Evolutionary conservation across 1,140 invertebrate genomes (phyloP), one percentile per base, ranked within the genome.

Genomic region (Cepaea nemoralis): DNA sequence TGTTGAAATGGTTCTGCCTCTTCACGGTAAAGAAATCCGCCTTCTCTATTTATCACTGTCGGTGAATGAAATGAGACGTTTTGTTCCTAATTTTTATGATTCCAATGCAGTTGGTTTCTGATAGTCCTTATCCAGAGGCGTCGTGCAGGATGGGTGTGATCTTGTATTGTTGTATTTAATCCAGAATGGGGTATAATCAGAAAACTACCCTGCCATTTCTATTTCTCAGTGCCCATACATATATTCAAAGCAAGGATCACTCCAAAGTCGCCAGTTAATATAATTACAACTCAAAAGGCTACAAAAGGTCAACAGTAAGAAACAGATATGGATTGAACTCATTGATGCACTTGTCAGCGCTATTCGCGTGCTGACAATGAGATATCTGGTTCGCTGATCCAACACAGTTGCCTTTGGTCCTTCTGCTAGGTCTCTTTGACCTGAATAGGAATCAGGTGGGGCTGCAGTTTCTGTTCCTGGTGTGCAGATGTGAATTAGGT

Each of bases 1-100:
- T 63, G n/a, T 5, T 63, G 59, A 63, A 63, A 63, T 63, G 59
- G 59, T 63, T 55, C 50, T 55, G 50, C 22, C 50, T 55, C 8
- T 55, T 55, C 19, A 31, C 33, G 59, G n/a, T 31, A 63, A 8
- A 31, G 59, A 63, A 63, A 63, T 27, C 59, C 59, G n/a, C 59
- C 59, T 63, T 63, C 59, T 31, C 59, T 31, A 63, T 63, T 63
- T 63, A 63, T 63, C 59, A 16, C 27, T 12, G 2, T 63, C 59
- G n/a, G n/a, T 22, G n/a, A 31, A 31, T 31, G 59, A 31, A 31
- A 63, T 27, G 16, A 19, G 6, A 3, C 33, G 2, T 63, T 63
- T 63, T 63, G n/a, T 63, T 31, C n/a, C 27, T 27, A 31, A 31
- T 63, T 63, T 63, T 31, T 27, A 63, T 27, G 59, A 63, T 2